Percentiles rank a stretch among this genome's conserved stretches.
phyloP scores from a whole-genome alignment of 2,888 invertebrate species.

The Drosophila leonis region DNA sequence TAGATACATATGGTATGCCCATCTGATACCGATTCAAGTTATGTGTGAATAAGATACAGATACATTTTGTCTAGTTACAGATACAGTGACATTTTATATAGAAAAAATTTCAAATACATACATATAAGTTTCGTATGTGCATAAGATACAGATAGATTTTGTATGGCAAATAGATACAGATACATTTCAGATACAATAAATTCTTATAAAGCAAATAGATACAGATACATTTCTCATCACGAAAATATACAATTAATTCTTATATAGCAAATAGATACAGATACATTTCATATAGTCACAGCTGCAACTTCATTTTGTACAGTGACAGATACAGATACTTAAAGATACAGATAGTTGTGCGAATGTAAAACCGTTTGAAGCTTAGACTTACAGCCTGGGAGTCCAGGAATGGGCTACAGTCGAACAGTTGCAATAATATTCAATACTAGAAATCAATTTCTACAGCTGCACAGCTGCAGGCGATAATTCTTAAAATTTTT shows the following conservation, averaged over 20 bases:
- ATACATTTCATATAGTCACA: neutral
- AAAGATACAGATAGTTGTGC: conserved; percentile 2
- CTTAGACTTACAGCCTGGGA: conserved; percentile 1
- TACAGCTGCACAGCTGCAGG: conserved; percentile 16
- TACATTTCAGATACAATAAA: no score
- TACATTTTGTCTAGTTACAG: neutral
- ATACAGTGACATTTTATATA: no score
- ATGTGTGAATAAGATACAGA: neutral
- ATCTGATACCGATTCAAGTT: no score
- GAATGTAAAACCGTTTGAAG: conserved; percentile 1
- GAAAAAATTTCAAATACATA: no score
- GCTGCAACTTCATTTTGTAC: neutral
- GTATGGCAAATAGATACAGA: neutral
- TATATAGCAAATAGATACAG: neutral
- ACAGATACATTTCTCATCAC: no score
- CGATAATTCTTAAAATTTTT: neutral
- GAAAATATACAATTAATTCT: neutral
- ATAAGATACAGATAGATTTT: neutral
- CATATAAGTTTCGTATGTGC: no score
- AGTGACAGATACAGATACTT: neutral
- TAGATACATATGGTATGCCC: no score
- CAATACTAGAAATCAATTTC: neutral
- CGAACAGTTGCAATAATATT: conserved; percentile 27
- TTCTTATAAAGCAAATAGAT: no score
- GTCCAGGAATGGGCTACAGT: conserved; percentile 13